Evolutionary conservation across 2,113 vertebrate genomes (phyloP), one percentile per base, ranked within the genome.

Genomic region (Bufo gargarizans): DNA sequence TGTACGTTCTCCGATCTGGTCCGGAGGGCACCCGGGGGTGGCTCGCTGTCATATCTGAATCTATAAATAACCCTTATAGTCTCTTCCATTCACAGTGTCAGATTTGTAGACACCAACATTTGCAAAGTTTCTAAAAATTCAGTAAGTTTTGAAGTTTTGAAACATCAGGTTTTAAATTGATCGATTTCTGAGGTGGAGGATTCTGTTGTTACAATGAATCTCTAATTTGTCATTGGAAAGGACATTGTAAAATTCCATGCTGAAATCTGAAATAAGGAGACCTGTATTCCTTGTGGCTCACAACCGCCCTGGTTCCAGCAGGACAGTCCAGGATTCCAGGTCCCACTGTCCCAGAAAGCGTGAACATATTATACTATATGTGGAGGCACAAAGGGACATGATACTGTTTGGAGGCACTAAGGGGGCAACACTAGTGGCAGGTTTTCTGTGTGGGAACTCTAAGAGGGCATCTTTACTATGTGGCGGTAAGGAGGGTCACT

Each of bases 1-100:
- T 81, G 61, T 81, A 81, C 58, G 47, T 81, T 63, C 81, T 22
- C 61, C 69, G 81, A 83, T 83, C 50, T 53, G 81, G 61, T 67
- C 81, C 47, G 19, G 45, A 50, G 81, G 81, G 81, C 19, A 19
- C 10, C 19, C 12, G 47, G 19, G 81, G 65, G 61, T 9, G 13
- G 47, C 19, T 3, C 61, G 14, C 47, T 67, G 81, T 67, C 81
- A 67, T 50, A 43, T 33, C 77, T 56, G 77, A 58, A 33, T 58
- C 77, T 79, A 79, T 58, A 79, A 79, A 79, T 79, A 79, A 58
- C 53, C 12, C n/a, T 79, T 79, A 79, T 58, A 33, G 6, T 58
- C n/a, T 58, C 6, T 47, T 1, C 20, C 4, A 9, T 77, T n/a
- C 19, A 7, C 20, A 17, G 43, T 6, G 7, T 16, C 12, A 12